phyloP scores from a whole-genome alignment of 2,113 vertebrate genomes.

The Peromyscus maniculatus region DNA sequence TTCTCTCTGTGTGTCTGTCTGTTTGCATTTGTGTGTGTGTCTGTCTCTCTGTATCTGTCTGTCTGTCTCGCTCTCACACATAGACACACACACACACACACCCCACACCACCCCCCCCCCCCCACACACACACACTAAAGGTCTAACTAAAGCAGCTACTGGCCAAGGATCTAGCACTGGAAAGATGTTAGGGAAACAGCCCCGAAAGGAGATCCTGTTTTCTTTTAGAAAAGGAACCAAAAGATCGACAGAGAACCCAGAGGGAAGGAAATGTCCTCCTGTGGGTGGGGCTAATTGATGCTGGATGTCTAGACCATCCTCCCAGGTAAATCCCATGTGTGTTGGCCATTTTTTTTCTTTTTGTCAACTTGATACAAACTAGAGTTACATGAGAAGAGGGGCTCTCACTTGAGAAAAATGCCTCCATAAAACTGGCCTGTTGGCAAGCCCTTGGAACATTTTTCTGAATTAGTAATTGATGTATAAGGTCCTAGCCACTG shows the following conservation, averaged over 20 bases:
- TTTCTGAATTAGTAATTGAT: background rate
- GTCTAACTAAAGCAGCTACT: background rate
- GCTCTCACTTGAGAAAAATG: background rate
- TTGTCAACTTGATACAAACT: background rate
- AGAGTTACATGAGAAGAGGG: background rate
- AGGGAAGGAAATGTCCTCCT: background rate
- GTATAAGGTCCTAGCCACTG: background rate
- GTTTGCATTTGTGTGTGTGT: too few species aligned
- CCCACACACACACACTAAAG: background rate
- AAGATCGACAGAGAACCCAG: background rate
- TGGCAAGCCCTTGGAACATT: background rate
- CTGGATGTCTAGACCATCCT: background rate
- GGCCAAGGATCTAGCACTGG: background rate
- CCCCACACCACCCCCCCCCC: too few species aligned
- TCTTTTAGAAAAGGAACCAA: background rate
- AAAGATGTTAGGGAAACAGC: background rate
- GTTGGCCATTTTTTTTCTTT: background rate
- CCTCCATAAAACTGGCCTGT: background rate
- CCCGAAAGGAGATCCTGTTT: background rate
- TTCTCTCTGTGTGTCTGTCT: too few species aligned
- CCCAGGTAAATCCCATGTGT: background rate
- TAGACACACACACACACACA: background rate
- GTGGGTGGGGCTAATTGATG: background rate
- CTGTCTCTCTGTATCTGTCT: too few species aligned
- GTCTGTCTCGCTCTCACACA: background rate